A percentile compares a stretch with the other conserved stretches of the same genome.
These are phyloP conservation scores for Holacanthus passer DNA, from an alignment of 2,113 vertebrate genomes.

Conservation along the genomic window DNA sequence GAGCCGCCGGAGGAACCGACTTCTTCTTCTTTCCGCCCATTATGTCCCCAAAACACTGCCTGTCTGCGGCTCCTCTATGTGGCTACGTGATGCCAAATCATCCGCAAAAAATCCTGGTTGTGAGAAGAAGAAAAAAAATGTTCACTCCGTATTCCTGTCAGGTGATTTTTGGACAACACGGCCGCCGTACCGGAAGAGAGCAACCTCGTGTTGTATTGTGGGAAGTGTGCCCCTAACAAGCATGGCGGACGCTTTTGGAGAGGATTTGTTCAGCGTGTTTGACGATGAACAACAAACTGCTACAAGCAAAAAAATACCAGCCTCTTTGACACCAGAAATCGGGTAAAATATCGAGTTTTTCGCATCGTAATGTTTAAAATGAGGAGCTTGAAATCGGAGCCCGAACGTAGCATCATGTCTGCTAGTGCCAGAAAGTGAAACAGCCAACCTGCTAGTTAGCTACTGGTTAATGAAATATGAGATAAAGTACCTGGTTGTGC, in stretches of 20 bases:
- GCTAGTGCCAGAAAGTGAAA: neutral
- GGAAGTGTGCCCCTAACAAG: conserved; percentile 63
- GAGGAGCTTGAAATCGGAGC: neutral
- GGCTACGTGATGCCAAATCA: neutral
- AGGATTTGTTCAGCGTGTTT: conserved; percentile 96
- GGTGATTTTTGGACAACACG: neutral
- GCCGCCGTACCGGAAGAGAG: neutral
- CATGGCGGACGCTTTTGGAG: conserved; percentile 95
- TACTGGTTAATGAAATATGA: neutral
- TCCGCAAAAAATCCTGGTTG: neutral
- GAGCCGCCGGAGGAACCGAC: conserved; percentile 63
- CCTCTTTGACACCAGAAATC: conserved; percentile 46
- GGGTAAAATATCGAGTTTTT: conserved; percentile 77
- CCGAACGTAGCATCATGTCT: conserved; percentile 20
- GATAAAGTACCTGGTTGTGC: neutral
- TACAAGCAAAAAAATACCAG: conserved; percentile 77
- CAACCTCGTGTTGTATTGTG: conserved; percentile 63
- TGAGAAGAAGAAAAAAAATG: neutral
- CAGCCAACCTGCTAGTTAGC: neutral
- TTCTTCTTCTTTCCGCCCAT: conserved; percentile 98
- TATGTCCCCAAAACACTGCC: neutral
- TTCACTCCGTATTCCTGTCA: neutral
- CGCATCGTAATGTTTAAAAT: neutral
- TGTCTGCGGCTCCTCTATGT: neutral
- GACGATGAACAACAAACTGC: conserved; percentile 88